These are phyloP conservation scores for Sesamia inferens DNA, from an alignment of 2,888 invertebrate genomes.

Conservation along the genomic window DNA sequence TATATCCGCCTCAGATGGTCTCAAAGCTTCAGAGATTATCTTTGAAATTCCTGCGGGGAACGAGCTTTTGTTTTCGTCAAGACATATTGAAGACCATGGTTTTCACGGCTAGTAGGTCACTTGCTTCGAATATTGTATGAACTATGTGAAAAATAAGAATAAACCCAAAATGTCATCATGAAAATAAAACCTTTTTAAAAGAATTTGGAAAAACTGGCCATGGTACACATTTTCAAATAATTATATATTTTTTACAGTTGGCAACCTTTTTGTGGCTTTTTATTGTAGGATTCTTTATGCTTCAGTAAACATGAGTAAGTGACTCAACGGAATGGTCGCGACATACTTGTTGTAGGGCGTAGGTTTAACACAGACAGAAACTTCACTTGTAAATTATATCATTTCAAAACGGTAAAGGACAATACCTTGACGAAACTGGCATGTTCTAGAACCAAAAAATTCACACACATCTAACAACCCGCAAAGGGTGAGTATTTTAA, in stretches of 20 bases:
- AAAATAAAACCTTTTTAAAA: not conserved
- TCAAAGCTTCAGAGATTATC: conserved; percentile 48
- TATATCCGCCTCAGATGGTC: conserved; percentile 53
- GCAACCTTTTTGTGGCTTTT: not conserved
- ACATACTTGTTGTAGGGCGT: not conserved
- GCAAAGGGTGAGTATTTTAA: not conserved
- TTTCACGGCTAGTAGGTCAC: conserved; percentile 1
- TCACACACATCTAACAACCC: not conserved
- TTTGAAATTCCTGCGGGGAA: conserved; percentile 34
- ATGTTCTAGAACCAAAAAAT: not conserved
- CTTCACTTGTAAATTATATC: not conserved
- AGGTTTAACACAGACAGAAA: not conserved
- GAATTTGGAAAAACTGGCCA: not conserved
- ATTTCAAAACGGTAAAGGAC: not conserved
- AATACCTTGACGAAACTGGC: not conserved
- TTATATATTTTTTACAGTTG: not conserved
- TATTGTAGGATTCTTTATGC: not conserved
- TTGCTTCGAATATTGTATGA: conserved; percentile 5
- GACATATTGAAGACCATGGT: conserved; percentile 27
- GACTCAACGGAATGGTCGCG: not conserved
- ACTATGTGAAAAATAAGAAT: not conserved
- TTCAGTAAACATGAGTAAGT: not conserved
- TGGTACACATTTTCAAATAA: not conserved
- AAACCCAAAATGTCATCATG: not conserved
- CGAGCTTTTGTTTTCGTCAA: conserved; percentile 43